Conservation (phyloP, 2,113 vertebrate genomes). For the Colossoma macropomum region DNA sequence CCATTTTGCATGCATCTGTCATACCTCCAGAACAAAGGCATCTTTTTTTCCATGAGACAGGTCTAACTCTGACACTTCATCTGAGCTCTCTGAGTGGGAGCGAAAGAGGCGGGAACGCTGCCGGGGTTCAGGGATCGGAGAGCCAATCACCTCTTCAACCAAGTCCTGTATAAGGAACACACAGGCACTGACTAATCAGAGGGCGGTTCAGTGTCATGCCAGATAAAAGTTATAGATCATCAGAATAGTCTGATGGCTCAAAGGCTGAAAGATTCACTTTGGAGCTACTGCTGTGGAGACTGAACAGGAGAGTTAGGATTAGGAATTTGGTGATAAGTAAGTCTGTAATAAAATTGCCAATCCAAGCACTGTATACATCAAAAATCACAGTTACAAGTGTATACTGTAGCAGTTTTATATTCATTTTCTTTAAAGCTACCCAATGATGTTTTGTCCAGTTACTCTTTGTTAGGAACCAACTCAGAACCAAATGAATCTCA, state of each 20-base stretch:
- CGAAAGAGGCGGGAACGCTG: slow-evolving; percentile 90
- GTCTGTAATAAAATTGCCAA: not conserved
- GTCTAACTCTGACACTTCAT: slow-evolving; percentile 93
- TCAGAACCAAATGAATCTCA: not conserved
- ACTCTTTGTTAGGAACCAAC: not conserved
- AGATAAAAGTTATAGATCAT: slow-evolving; percentile 39
- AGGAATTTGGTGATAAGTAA: not conserved
- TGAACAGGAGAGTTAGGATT: not conserved
- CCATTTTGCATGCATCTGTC: not conserved
- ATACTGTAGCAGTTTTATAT: too few species aligned
- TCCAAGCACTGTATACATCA: not conserved
- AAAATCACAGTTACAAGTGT: not conserved
- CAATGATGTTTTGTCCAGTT: not conserved
- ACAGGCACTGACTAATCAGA: not conserved
- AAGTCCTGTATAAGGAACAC: slow-evolving; percentile 40
- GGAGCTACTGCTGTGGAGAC: not conserved
- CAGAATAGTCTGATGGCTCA: not conserved
- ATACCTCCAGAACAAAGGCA: slow-evolving; percentile 96
- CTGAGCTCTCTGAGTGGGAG: slow-evolving; percentile 97
- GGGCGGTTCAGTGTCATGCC: slow-evolving; percentile 14
- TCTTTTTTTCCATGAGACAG: slow-evolving; percentile 98
- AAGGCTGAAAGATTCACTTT: not conserved
- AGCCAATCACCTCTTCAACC: slow-evolving; percentile 85
- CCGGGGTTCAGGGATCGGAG: slow-evolving; percentile 93
- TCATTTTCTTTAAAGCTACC: not conserved